A percentile compares a stretch with the other conserved stretches of the same genome.
Evolutionary conservation across 2,797 vertebrate genomes (phyloP).

Genomic region (Acipenser transmontanus): DNA sequence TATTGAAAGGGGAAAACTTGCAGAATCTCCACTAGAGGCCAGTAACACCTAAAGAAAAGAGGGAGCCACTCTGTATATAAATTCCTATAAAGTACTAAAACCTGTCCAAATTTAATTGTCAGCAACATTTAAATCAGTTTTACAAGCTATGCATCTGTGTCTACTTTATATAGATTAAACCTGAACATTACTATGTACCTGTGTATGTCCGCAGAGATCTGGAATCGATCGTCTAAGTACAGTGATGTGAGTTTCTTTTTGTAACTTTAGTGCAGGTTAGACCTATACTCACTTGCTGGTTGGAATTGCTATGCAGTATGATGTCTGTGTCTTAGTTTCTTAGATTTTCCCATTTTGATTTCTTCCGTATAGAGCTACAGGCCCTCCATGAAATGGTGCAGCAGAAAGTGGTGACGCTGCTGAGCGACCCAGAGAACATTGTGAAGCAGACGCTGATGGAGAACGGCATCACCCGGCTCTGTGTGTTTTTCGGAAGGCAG

Average conservation of each 20-base stretch:
- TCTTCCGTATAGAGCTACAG: conserved; percentile 73
- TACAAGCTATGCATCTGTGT: too few species aligned
- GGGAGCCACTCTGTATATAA: too few species aligned
- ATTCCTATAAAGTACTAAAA: too few species aligned
- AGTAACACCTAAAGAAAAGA: not conserved
- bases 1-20: too few species aligned
- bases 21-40: not conserved
- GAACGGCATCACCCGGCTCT: conserved; percentile 92
- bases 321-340: not conserved
- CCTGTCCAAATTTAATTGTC: too few species aligned
- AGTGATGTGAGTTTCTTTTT: not conserved
- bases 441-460: conserved; percentile 97
- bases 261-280: not conserved
- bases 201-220: too few species aligned
- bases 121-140: too few species aligned
- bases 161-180: too few species aligned
- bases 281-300: too few species aligned
- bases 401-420: conserved; percentile 95
- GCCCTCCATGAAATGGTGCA: conserved; percentile 97
- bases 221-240: too few species aligned
- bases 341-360: not conserved
- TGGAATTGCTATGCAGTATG: not conserved
- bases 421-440: conserved; percentile 95
- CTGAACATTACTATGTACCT: too few species aligned
- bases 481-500: conserved; percentile 94